These are phyloP conservation scores for Alectoris magna DNA, from an alignment of 2,797 vertebrate species.

Conservation along the genomic window DNA sequence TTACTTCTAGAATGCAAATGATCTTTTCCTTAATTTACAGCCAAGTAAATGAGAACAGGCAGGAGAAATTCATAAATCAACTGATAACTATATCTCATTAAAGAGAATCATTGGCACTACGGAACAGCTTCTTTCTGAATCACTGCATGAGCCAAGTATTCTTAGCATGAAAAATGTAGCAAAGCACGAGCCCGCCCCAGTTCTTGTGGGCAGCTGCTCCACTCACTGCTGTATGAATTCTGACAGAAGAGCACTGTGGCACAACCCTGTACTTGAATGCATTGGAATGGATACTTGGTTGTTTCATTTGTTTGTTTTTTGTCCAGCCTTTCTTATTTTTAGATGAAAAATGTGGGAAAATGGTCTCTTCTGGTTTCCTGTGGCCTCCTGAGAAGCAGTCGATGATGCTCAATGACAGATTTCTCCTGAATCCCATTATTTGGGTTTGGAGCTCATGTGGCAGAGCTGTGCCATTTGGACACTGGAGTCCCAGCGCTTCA, in stretches of 20 bases:
- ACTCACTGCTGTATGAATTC: not conserved
- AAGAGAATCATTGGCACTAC: constrained; percentile 12
- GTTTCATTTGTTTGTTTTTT: not conserved
- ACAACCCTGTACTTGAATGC: not conserved
- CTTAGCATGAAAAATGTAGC: not conserved
- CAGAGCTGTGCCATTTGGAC: not conserved
- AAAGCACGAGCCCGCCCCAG: not conserved
- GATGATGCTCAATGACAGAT: not conserved
- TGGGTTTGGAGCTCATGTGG: not conserved
- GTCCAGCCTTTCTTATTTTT: not conserved
- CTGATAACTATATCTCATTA: constrained; percentile 52
- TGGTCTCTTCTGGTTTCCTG: not conserved
- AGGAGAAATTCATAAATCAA: constrained; percentile 56
- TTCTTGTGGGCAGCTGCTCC: not conserved
- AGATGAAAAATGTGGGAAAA: not conserved
- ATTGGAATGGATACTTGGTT: not conserved
- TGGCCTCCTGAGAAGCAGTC: not conserved
- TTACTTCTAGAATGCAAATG: constrained; percentile 35
- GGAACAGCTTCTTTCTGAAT: constrained; percentile 28
- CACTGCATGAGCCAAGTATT: not conserved
- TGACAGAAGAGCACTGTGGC: not conserved
- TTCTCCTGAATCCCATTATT: not conserved
- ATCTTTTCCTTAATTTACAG: constrained; percentile 28
- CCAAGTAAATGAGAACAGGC: constrained; percentile 40
- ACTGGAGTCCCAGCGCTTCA: not conserved